Percentiles rank a stretch among this genome's conserved stretches.
These are phyloP conservation scores for Drosophila emarginata DNA, from an alignment of 2,888 invertebrate species.

Conservation along the genomic window DNA sequence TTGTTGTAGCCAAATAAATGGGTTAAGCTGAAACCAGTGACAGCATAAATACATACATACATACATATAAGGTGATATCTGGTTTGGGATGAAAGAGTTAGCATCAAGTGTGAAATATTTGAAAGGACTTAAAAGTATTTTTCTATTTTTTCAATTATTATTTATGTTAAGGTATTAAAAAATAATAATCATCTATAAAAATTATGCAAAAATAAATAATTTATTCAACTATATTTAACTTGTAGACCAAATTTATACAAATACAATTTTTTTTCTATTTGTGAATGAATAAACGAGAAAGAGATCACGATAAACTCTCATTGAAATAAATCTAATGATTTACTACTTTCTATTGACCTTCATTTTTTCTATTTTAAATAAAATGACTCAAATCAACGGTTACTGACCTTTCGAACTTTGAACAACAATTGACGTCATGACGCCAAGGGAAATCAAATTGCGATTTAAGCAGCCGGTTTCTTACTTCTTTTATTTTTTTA, in stretches of 20 bases:
- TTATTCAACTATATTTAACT: no score
- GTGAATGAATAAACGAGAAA: no score
- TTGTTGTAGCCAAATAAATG: neutral
- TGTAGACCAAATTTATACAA: no score
- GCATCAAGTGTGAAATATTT: neutral
- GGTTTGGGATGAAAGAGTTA: neutral
- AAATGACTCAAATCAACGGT: conserved; percentile 9
- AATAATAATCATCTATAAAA: no score
- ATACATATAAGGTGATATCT: neutral
- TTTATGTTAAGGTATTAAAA: no score
- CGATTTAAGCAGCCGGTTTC: conserved; percentile 8
- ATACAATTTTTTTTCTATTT: no score
- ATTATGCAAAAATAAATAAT: no score
- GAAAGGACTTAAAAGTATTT: no score
- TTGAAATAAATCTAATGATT: neutral
- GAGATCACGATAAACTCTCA: neutral
- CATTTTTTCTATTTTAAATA: neutral
- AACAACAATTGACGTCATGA: conserved; percentile 9
- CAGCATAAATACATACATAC: neutral
- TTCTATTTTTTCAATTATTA: no score
- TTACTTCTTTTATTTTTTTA: neutral
- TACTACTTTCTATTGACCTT: conserved; percentile 8
- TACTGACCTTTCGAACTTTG: conserved; percentile 12
- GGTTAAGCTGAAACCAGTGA: neutral
- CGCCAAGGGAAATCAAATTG: conserved; percentile 5